phyloP scores from a whole-genome alignment of 1,140 invertebrate genomes.

The Heterodera schachtii region DNA sequence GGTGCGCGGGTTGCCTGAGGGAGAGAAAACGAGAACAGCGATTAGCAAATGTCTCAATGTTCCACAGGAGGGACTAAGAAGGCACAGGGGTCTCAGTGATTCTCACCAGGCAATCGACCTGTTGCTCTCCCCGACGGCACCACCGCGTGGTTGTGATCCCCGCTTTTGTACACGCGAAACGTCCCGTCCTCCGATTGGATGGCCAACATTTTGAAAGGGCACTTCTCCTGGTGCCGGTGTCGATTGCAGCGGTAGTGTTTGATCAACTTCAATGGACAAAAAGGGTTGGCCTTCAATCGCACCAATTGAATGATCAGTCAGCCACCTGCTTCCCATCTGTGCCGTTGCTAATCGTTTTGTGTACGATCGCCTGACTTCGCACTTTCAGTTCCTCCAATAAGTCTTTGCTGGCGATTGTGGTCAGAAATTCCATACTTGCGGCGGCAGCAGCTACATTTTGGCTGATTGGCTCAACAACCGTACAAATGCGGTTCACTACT shows the following conservation, averaged over 20 bases:
- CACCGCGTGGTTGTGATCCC: conserved; percentile 28
- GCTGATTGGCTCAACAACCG: background rate
- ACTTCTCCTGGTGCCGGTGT: conserved; percentile 30
- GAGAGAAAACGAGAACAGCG: background rate
- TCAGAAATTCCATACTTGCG: conserved; percentile 25
- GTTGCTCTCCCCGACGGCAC: conserved; percentile 27
- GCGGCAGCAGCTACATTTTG: conserved; percentile 17
- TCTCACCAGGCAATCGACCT: conserved; percentile 11
- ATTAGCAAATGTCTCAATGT: too few relatives aligned
- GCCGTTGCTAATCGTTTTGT: conserved; percentile 31
- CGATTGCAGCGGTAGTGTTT: conserved; percentile 31
- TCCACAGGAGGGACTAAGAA: background rate
- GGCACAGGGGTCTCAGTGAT: background rate
- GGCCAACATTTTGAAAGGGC: conserved; percentile 34
- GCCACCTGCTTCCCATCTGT: conserved; percentile 25
- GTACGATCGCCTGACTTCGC: conserved; percentile 29
- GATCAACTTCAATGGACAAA: background rate
- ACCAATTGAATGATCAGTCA: background rate
- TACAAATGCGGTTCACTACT: background rate
- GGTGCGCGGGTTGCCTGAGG: conserved; percentile 17
- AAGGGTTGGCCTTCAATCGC: background rate
- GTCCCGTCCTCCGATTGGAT: conserved; percentile 24
- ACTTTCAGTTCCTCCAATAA: conserved; percentile 31
- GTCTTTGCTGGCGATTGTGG: conserved; percentile 22
- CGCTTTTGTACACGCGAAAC: conserved; percentile 28